Conservation (phyloP, 1,140 invertebrate genomes). For the Calephelis nemesis region DNA sequence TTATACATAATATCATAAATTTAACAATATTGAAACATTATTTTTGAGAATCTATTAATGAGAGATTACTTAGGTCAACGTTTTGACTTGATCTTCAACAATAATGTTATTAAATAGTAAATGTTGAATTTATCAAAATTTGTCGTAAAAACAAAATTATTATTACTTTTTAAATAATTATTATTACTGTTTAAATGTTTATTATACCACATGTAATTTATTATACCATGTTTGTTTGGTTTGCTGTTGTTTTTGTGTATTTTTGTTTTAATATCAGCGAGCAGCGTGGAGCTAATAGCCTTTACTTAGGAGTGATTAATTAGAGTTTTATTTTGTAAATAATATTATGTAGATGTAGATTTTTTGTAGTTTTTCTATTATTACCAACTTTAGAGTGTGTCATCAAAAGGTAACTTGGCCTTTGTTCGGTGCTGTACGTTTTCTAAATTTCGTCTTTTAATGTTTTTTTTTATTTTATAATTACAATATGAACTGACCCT, state of each 20-base stretch:
- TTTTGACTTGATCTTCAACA: too few species aligned
- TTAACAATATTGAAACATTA: background rate
- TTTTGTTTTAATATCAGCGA: slow-evolving; percentile 43
- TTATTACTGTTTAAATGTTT: background rate
- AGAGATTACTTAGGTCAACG: too few species aligned
- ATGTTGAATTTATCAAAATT: too few species aligned
- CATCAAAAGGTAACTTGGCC: background rate
- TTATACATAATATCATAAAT: too few species aligned
- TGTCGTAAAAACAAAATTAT: too few species aligned
- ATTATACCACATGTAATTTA: background rate
- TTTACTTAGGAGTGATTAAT: slow-evolving; percentile 24
- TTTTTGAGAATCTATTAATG: too few species aligned
- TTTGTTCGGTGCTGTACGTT: background rate
- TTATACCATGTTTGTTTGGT: slow-evolving; percentile 24
- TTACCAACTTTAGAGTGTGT: background rate
- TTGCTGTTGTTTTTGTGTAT: slow-evolving; percentile 39
- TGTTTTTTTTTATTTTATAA: background rate
- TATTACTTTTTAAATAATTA: background rate
- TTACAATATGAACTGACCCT: background rate
- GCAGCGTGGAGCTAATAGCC: slow-evolving; percentile 49
- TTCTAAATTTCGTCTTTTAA: background rate
- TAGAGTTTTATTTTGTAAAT: slow-evolving; percentile 29
- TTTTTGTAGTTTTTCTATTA: slow-evolving; percentile 32
- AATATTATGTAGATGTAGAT: slow-evolving; percentile 29
- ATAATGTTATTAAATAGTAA: too few species aligned